Conservation (phyloP, 2,113 vertebrate species). For the Rissa tridactyla region DNA sequence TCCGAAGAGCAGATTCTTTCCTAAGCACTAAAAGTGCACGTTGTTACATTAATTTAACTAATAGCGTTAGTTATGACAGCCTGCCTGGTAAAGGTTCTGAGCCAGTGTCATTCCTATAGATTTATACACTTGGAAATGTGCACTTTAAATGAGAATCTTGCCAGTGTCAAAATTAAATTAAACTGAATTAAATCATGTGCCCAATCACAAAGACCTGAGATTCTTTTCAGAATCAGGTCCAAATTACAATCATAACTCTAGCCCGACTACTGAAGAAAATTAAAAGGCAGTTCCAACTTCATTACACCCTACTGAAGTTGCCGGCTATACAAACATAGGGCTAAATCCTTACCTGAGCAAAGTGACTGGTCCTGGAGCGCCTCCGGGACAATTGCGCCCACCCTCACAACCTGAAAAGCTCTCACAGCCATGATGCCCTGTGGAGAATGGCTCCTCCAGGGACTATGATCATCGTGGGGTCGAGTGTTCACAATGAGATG, state of each 20-base stretch:
- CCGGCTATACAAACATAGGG: neutral
- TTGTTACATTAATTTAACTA: constrained; percentile 64
- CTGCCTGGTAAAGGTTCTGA: constrained; percentile 45
- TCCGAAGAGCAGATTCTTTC: constrained; percentile 61
- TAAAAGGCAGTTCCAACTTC: constrained; percentile 56
- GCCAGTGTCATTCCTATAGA: constrained; percentile 60
- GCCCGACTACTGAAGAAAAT: constrained; percentile 32
- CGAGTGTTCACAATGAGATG: neutral
- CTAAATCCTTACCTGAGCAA: neutral
- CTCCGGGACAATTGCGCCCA: neutral
- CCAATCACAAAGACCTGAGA: constrained; percentile 37
- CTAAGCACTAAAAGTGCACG: constrained; percentile 26
- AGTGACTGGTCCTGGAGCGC: neutral
- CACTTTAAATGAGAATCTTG: constrained; percentile 35
- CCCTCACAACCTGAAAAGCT: neutral
- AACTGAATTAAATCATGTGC: constrained; percentile 56
- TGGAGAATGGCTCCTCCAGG: neutral
- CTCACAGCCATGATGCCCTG: rapidly evolving
- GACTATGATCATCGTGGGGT: neutral
- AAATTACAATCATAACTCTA: constrained; percentile 65
- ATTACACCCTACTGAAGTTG: constrained; percentile 50
- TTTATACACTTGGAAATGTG: constrained; percentile 51
- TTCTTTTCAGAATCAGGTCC: constrained; percentile 41
- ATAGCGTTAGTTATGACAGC: constrained; percentile 67
- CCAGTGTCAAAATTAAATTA: constrained; percentile 56